These are phyloP conservation scores for Palloptera scutellata DNA, from an alignment of 2,888 invertebrate genomes.

Conservation along the genomic window DNA sequence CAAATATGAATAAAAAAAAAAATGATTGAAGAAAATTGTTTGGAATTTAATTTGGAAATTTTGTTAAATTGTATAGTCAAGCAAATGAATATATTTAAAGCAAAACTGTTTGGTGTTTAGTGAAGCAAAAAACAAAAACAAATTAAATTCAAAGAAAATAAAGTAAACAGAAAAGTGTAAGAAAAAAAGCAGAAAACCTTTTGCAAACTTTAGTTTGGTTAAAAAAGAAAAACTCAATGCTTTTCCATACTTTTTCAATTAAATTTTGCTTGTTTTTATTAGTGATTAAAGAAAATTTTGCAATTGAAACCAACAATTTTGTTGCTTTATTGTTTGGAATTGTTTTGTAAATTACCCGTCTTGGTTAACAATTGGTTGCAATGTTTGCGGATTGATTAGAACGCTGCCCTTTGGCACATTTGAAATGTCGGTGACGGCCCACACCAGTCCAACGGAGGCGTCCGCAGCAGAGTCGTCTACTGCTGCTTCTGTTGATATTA, in stretches of 20 bases:
- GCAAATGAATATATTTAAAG: background rate
- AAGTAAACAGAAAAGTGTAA: background rate
- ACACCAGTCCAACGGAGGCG: slow-evolving; percentile 69
- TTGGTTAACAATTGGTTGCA: slow-evolving; percentile 65
- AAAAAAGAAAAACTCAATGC: slow-evolving; percentile 27
- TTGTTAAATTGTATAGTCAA: background rate
- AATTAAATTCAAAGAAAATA: background rate
- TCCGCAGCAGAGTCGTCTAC: slow-evolving; percentile 18
- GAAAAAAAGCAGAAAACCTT: slow-evolving; percentile 39
- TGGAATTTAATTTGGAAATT: too few species aligned
- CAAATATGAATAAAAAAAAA: too few species aligned
- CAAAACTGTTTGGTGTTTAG: slow-evolving; percentile 5
- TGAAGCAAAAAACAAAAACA: slow-evolving; percentile 1
- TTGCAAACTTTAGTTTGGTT: slow-evolving; percentile 45
- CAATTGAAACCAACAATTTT: slow-evolving; percentile 17
- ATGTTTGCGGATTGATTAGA: slow-evolving; percentile 80
- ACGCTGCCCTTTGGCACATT: slow-evolving; percentile 87
- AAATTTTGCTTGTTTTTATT: slow-evolving; percentile 12
- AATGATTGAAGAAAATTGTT: too few species aligned
- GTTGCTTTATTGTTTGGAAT: slow-evolving; percentile 32
- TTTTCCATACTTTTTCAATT: slow-evolving; percentile 23
- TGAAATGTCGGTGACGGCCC: slow-evolving; percentile 88
- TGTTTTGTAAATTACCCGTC: slow-evolving; percentile 63
- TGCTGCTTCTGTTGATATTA: slow-evolving; percentile 33
- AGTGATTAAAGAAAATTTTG: slow-evolving; percentile 33